phyloP scores from a whole-genome alignment of 2,113 vertebrate species.

The Gobio gobio region DNA sequence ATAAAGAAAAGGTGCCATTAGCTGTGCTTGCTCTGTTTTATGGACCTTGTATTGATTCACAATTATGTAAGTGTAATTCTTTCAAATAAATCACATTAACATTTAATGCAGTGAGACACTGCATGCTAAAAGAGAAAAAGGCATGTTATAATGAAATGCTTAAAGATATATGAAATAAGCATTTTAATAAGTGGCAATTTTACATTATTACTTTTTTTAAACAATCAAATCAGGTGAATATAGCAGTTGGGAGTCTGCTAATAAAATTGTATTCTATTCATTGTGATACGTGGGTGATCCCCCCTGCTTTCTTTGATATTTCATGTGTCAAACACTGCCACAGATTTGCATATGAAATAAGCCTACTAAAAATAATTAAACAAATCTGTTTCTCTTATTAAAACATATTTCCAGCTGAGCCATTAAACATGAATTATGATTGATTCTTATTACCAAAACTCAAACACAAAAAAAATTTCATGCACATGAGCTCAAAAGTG shows the following conservation, averaged over 20 bases:
- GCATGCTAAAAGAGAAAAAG: not conserved
- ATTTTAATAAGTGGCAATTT: slow-evolving; percentile 7
- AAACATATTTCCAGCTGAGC: slow-evolving; percentile 33
- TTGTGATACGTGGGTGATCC: not conserved
- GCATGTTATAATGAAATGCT: not conserved
- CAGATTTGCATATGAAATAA: slow-evolving; percentile 13
- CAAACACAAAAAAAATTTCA: not conserved
- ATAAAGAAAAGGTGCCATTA: slow-evolving; percentile 23
- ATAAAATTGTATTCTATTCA: slow-evolving; percentile 1
- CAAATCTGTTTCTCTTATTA: slow-evolving; percentile 2
- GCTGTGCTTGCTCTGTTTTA: slow-evolving; percentile 22
- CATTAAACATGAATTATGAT: not conserved
- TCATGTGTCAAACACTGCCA: not conserved
- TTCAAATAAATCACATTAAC: slow-evolving; percentile 37
- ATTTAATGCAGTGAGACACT: slow-evolving; percentile 5
- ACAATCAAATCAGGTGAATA: slow-evolving; percentile 16
- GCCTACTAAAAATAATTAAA: not conserved
- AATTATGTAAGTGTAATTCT: slow-evolving; percentile 39
- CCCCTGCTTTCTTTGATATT: slow-evolving; percentile 3
- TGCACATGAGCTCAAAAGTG: not conserved
- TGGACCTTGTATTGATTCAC: slow-evolving; percentile 31
- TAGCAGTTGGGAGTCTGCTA: slow-evolving; percentile 11
- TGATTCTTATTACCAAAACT: not conserved
- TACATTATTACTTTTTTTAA: not conserved
- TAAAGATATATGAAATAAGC: slow-evolving; percentile 12